Base-by-base conservation (phyloP, 1,140 invertebrate species). In the Himalopsyche phryganea region DNA sequence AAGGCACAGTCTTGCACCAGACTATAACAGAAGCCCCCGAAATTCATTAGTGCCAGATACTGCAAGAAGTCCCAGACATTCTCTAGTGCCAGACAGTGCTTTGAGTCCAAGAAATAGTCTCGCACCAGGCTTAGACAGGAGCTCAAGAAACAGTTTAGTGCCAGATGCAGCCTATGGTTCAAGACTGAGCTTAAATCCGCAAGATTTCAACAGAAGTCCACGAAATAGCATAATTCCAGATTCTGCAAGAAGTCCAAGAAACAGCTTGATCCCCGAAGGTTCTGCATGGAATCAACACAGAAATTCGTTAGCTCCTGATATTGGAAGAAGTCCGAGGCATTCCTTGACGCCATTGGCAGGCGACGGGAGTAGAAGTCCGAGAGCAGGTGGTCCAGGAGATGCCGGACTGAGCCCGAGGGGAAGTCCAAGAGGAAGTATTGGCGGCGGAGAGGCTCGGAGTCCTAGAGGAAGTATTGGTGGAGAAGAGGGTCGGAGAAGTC, bases 171-270 rank as follows among this genome's bases (percentile, higher is more conserved):
- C 68, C 11, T 77, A 78, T 44, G 74, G 76, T 7, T 79, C 77
- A 0, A 70, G 83, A 40, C 70, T 83, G 42, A 83, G 80, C 20
- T 57, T 84, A 23, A 75, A 83, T 36, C 81, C 78, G 7, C 76
- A 79, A 44, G 75, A 79, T 41, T 83, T 83, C 60, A 84, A 82
- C 59, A 71, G 83, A 19, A 85, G 82, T 71, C 84, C 84, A 0
- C 73, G 85, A 48, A 85, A 84, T 60, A 84, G 84, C 69, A 69
- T 85, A 53, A 78, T 83, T 5, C 81, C 82, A 6, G 81, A 83
- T 28, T 60, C 66, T 28, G 68, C 64, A 40, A 74, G 81, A 53
- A 83, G 79, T 61, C 81, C 83, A 0, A 70, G 83, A 58, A 79
- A 84, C 61, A 85, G 83, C 56, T 66, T 86, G 45, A 73, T 84